phyloP scores from a whole-genome alignment of 2,888 invertebrate genomes.

The Idaea aversata region DNA sequence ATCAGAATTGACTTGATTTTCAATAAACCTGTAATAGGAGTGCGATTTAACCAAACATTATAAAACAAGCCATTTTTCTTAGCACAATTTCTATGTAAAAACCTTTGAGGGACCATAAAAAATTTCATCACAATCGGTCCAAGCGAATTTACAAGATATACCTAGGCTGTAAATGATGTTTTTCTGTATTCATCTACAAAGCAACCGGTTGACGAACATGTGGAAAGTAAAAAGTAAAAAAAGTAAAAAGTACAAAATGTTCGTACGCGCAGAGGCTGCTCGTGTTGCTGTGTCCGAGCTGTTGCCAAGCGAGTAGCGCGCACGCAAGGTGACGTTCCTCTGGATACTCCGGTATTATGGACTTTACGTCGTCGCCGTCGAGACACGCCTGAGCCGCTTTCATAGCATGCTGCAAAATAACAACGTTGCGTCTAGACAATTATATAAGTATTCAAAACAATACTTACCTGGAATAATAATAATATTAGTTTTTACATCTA shows the following conservation, averaged over 20 bases:
- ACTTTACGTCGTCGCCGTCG: conserved; percentile 36
- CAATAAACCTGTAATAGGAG: conserved; percentile 34
- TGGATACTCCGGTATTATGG: conserved; percentile 35
- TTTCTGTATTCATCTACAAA: background rate
- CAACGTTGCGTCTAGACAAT: background rate
- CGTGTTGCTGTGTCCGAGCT: conserved; percentile 53
- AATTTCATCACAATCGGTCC: no score
- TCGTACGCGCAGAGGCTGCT: conserved; percentile 59
- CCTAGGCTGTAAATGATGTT: no score
- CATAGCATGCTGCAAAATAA: conserved; percentile 39
- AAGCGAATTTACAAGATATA: no score
- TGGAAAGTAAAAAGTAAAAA: conserved; percentile 8
- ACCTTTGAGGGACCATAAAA: no score
- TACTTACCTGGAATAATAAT: background rate
- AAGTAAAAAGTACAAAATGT: conserved; percentile 5
- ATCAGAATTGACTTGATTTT: conserved; percentile 15
- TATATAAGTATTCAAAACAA: background rate
- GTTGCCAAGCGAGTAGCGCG: conserved; percentile 70
- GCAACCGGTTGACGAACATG: background rate
- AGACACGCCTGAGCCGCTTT: conserved; percentile 40
- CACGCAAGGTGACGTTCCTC: conserved; percentile 58
- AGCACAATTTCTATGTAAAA: no score
- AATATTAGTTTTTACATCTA: no score
- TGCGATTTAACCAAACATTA: no score
- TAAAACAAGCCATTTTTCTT: no score